These are phyloP conservation scores for Trissolcus brochymenae DNA, from an alignment of 2,888 invertebrate genomes.

Conservation along the genomic window DNA sequence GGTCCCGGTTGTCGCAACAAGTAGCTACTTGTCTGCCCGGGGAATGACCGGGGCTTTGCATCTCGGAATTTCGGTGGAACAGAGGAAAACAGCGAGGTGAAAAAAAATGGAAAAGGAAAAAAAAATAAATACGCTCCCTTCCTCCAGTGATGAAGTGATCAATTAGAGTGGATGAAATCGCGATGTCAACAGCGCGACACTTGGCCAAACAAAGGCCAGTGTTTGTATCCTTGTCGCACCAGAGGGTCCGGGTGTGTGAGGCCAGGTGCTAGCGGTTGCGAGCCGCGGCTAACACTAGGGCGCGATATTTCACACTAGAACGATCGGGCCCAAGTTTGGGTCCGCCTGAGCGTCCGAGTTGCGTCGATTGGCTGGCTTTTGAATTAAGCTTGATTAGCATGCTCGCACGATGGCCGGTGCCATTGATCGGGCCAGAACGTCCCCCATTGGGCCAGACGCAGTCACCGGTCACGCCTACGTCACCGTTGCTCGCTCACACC, in stretches of 20 bases:
- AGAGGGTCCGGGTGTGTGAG: slow-evolving; percentile 24
- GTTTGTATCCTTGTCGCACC: slow-evolving; percentile 44
- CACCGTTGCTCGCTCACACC: slow-evolving; percentile 30
- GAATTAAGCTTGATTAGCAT: slow-evolving; percentile 67
- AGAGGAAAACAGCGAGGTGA: not conserved
- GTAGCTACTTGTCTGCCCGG: slow-evolving; percentile 61
- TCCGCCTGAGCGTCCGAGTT: slow-evolving; percentile 49
- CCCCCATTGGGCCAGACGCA: slow-evolving; percentile 39
- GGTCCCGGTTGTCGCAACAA: slow-evolving; percentile 64
- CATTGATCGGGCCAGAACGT: slow-evolving; percentile 31
- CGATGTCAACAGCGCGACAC: slow-evolving; percentile 59
- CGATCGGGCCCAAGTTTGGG: slow-evolving; percentile 53
- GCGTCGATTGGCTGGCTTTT: slow-evolving; percentile 55
- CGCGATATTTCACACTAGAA: slow-evolving; percentile 77
- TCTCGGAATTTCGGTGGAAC: not conserved
- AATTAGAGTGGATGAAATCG: slow-evolving; percentile 64
- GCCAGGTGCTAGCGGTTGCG: slow-evolving; percentile 58
- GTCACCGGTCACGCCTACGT: slow-evolving; percentile 42
- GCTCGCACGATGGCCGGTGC: slow-evolving; percentile 52
- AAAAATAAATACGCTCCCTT: slow-evolving; percentile 15
- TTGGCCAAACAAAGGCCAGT: slow-evolving; percentile 63
- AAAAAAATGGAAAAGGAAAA: not conserved
- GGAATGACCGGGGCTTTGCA: slow-evolving; percentile 58
- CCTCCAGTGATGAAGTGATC: slow-evolving; percentile 59
- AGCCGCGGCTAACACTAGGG: slow-evolving; percentile 74